Evolutionary conservation across 2,888 invertebrate genomes (phyloP).

Genomic region (Sialis fuliginosa): DNA sequence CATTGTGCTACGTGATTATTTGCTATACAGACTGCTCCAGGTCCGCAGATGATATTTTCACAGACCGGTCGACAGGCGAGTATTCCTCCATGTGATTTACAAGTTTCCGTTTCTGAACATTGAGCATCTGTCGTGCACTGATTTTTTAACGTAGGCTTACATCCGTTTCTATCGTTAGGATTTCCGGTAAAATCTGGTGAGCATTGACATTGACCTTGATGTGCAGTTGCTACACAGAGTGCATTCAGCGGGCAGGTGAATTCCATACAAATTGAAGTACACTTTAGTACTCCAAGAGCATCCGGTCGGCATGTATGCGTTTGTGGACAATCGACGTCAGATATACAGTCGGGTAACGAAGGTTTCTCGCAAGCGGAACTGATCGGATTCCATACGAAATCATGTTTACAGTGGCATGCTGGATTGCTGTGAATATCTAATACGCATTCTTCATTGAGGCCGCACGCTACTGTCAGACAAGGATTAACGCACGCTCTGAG

Average conservation of each 20-base stretch:
- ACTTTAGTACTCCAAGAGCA: slow-evolving; percentile 69
- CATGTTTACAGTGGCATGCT: slow-evolving; percentile 60
- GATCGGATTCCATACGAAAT: slow-evolving; percentile 70
- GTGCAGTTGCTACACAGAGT: slow-evolving; percentile 53
- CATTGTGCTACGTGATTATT: slow-evolving; percentile 82
- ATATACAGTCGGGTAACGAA: slow-evolving; percentile 62
- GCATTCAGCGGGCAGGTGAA: slow-evolving; percentile 76
- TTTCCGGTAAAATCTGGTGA: slow-evolving; percentile 70
- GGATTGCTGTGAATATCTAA: slow-evolving; percentile 48
- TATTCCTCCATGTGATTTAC: slow-evolving; percentile 40
- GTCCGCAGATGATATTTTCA: slow-evolving; percentile 59
- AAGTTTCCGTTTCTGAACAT: slow-evolving; percentile 68
- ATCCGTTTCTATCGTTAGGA: slow-evolving; percentile 80
- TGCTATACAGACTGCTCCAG: slow-evolving; percentile 71
- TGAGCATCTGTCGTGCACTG: slow-evolving; percentile 64
- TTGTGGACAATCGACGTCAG: slow-evolving; percentile 50
- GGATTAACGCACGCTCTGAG: slow-evolving; percentile 55
- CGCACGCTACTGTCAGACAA: slow-evolving; percentile 65
- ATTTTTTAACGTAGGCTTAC: slow-evolving; percentile 50
- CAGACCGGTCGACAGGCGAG: slow-evolving; percentile 64
- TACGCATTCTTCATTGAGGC: slow-evolving; percentile 64
- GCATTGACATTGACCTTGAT: slow-evolving; percentile 69
- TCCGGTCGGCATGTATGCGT: slow-evolving; percentile 64
- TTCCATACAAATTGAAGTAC: slow-evolving; percentile 56
- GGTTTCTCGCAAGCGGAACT: slow-evolving; percentile 71